These are phyloP conservation scores for Patella pellucida DNA, from an alignment of 2,888 invertebrate genomes.

Conservation along the genomic window DNA sequence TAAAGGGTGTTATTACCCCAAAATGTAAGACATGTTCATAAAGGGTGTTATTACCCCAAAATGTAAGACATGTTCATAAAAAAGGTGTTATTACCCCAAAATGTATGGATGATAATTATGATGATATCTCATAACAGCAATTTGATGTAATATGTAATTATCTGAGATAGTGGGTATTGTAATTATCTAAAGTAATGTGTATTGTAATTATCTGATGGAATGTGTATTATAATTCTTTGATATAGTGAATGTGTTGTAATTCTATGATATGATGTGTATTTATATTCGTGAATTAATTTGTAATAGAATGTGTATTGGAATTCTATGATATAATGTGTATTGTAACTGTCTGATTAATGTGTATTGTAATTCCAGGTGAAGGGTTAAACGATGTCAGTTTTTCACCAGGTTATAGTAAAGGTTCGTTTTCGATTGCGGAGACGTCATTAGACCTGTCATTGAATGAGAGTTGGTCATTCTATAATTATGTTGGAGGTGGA, in stretches of 20 bases:
- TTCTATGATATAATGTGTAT: background rate
- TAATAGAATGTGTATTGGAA: no score
- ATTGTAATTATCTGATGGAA: background rate
- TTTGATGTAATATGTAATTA: no score
- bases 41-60: no score
- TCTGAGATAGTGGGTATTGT: no score
- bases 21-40: no score
- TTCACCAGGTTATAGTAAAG: conserved; percentile 54
- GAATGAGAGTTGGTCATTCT: conserved; percentile 72
- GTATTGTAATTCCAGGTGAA: conserved; percentile 49
- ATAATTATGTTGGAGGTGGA: conserved; percentile 72
- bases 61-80: no score
- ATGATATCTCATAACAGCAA: background rate
- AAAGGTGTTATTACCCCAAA: no score
- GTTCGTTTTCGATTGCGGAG: conserved; percentile 43
- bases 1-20: no score
- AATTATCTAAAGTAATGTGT: background rate
- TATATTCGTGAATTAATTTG: no score
- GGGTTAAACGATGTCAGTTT: conserved; percentile 70
- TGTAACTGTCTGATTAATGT: no score
- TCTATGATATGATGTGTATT: background rate
- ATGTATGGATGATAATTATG: background rate
- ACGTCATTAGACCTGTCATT: conserved; percentile 41
- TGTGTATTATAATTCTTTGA: background rate
- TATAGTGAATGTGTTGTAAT: background rate